Conservation (phyloP, 2,888 invertebrate genomes). For the Abscondita cerata region DNA sequence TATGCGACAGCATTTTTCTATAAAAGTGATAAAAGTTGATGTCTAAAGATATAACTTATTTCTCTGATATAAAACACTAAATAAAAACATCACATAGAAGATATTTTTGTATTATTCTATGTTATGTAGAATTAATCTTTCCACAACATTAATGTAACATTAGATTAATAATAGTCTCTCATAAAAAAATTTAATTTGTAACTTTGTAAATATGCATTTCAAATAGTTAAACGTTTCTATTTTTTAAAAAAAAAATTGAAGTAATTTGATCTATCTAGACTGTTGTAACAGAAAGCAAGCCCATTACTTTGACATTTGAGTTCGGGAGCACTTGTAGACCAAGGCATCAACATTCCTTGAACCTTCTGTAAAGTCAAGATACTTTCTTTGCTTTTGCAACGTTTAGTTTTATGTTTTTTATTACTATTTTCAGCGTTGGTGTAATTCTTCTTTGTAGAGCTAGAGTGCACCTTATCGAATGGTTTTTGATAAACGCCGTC, state of each 20-base stretch:
- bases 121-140: slow-evolving; percentile 40
- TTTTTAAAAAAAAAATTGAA: slow-evolving; percentile 35
- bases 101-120: slow-evolving; percentile 41
- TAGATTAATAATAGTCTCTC: slow-evolving; percentile 28
- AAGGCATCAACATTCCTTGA: slow-evolving; percentile 66
- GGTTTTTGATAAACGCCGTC: slow-evolving; percentile 42
- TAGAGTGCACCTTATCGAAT: slow-evolving; percentile 46
- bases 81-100: slow-evolving; percentile 51
- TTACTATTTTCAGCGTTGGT: slow-evolving; percentile 58
- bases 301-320: slow-evolving; percentile 63
- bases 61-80: slow-evolving; percentile 51
- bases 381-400: slow-evolving; percentile 59
- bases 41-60: slow-evolving; percentile 39
- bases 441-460: slow-evolving; percentile 53
- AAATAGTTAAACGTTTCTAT: slow-evolving; percentile 13
- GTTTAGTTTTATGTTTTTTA: slow-evolving; percentile 58
- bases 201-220: slow-evolving; percentile 8
- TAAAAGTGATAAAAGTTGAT: too few species aligned
- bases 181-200: slow-evolving; percentile 21
- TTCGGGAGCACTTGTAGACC: slow-evolving; percentile 53
- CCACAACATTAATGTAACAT: slow-evolving; percentile 30
- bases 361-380: slow-evolving; percentile 64
- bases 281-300: slow-evolving; percentile 64
- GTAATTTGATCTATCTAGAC: slow-evolving; percentile 53
- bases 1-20: too few species aligned